Evolutionary conservation across 2,113 vertebrate genomes (phyloP).

Genomic region (Stegastes partitus): DNA sequence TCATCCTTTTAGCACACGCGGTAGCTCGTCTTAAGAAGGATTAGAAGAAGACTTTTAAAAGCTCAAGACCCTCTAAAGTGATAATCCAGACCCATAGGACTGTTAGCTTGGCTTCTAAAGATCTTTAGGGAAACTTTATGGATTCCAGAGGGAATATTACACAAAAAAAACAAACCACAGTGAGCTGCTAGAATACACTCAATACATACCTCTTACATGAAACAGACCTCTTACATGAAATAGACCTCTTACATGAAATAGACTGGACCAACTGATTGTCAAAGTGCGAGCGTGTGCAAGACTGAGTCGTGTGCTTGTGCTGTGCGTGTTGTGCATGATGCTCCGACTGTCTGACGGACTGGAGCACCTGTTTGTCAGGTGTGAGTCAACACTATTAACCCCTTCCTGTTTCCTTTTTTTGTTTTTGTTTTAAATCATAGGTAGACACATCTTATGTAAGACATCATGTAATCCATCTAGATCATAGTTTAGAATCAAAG

Average conservation of each 20-base stretch:
- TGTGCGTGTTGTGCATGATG: conserved; percentile 18
- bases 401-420: conserved; percentile 45
- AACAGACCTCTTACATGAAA: too few relatives aligned
- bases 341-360: conserved; percentile 32
- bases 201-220: conserved; percentile 58
- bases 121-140: conserved; percentile 54
- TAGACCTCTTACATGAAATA: conserved; percentile 51
- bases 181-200: conserved; percentile 59
- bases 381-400: conserved; percentile 45
- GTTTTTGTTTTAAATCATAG: too few relatives aligned
- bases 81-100: conserved; percentile 60
- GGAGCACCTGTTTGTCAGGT: conserved; percentile 25
- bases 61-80: conserved; percentile 46
- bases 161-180: conserved; percentile 6
- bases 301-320: conserved; percentile 26
- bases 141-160: conserved; percentile 49
- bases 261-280: conserved; percentile 74
- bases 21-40: conserved; percentile 67
- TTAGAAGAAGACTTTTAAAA: conserved; percentile 58
- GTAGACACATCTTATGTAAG: conserved; percentile 52
- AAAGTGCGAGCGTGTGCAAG: conserved; percentile 51
- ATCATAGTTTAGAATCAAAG: conserved; percentile 61
- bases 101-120: conserved; percentile 45
- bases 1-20: conserved; percentile 57
- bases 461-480: conserved; percentile 65